Percentiles rank a stretch among this genome's conserved stretches.
Evolutionary conservation across 2,113 vertebrate genomes (phyloP).

Genomic region (Ahaetulla prasina): DNA sequence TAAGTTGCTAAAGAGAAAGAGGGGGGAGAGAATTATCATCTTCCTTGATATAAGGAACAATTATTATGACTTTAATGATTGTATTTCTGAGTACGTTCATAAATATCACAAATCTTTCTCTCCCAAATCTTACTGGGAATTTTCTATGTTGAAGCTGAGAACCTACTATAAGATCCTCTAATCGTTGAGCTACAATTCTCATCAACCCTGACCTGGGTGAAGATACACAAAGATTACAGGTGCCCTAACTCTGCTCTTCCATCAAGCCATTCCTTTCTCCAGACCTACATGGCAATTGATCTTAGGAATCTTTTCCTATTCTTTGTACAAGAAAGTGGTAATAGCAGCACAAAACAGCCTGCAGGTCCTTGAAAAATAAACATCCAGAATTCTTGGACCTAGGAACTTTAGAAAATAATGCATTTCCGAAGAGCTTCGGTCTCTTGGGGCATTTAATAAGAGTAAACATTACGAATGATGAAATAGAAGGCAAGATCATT

Average conservation of each 20-base stretch:
- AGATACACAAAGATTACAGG: background rate
- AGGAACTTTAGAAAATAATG: background rate
- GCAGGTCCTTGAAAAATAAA: background rate
- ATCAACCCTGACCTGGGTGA: background rate
- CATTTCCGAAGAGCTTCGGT: background rate
- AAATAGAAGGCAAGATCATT: background rate
- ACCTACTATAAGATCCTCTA: background rate
- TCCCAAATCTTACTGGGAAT: background rate
- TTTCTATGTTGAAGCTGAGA: background rate
- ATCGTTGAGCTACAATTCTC: background rate
- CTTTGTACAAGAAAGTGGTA: background rate
- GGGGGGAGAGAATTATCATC: background rate
- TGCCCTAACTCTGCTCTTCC: background rate
- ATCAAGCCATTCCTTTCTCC: background rate
- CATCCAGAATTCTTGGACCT: background rate
- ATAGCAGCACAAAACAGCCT: background rate
- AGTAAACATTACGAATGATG: background rate
- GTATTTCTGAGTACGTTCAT: background rate
- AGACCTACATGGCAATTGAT: background rate
- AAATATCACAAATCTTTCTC: background rate
- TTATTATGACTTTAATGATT: background rate
- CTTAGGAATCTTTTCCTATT: background rate
- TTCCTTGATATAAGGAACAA: background rate
- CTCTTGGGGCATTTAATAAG: background rate
- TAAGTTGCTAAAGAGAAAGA: slow-evolving; percentile 10